Conservation (phyloP, 2,888 invertebrate genomes). For the Stegophylla sp. region DNA sequence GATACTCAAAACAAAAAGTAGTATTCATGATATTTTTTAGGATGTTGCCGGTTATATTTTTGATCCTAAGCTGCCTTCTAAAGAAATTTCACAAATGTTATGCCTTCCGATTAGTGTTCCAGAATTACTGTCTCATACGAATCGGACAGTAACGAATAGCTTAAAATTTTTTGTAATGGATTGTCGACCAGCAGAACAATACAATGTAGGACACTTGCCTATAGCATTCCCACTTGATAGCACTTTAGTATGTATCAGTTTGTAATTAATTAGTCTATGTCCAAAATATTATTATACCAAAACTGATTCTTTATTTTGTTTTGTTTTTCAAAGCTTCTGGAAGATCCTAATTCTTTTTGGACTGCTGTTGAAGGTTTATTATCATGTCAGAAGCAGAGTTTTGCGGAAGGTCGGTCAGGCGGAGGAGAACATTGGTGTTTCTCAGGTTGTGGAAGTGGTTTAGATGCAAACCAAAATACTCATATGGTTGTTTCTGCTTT, state of each 20-base stretch:
- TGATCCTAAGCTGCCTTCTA: conserved; percentile 24
- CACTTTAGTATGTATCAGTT: conserved; percentile 72
- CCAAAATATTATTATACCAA: not conserved
- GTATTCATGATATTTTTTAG: conserved; percentile 6
- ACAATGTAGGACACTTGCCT: conserved; percentile 94
- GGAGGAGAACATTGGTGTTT: conserved; percentile 89
- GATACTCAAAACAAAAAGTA: not conserved
- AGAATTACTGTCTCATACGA: conserved; percentile 86
- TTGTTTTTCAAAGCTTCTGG: conserved; percentile 79
- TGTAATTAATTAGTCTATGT: not conserved
- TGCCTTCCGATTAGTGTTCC: conserved; percentile 95
- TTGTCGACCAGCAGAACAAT: conserved; percentile 94
- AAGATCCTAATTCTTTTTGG: conserved; percentile 92
- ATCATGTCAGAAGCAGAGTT: conserved; percentile 85
- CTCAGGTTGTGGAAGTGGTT: conserved; percentile 85
- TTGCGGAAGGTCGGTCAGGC: conserved; percentile 84
- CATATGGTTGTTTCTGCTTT: conserved; percentile 99
- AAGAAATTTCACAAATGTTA: conserved; percentile 77
- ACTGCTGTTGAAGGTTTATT: conserved; percentile 92
- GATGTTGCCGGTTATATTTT: conserved; percentile 49
- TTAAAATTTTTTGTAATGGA: conserved; percentile 95
- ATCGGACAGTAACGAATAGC: conserved; percentile 67
- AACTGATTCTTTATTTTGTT: not conserved
- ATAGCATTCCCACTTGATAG: conserved; percentile 98
- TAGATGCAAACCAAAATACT: conserved; percentile 93